phyloP scores from a whole-genome alignment of 2,888 invertebrate species.

The Eurytoma californica region DNA sequence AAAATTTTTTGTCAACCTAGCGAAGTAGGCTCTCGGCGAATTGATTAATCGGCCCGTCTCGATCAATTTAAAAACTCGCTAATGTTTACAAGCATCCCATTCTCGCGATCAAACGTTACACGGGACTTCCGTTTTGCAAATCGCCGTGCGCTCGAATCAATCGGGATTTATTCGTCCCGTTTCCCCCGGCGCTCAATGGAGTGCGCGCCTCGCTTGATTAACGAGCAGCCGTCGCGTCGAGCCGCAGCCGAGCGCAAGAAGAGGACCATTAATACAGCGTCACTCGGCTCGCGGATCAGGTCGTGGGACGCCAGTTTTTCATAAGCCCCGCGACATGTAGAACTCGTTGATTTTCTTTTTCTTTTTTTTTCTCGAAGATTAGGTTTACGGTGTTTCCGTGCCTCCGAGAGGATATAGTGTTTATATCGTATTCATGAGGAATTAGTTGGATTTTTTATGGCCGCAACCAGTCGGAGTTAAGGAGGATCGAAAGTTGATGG shows the following conservation, averaged over 20 bases:
- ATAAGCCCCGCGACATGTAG: background rate
- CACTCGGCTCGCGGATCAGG: background rate
- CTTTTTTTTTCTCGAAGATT: background rate
- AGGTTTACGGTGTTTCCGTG: too few species aligned
- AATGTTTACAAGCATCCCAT: background rate
- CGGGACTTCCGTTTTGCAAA: background rate
- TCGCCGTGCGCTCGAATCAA: slow-evolving; percentile 12
- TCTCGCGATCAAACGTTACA: background rate
- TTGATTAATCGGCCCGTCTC: background rate
- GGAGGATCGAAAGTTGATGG: too few species aligned
- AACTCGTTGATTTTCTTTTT: background rate
- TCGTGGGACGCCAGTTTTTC: background rate
- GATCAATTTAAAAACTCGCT: background rate
- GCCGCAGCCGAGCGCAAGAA: background rate
- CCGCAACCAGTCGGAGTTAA: too few species aligned
- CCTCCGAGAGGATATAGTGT: background rate
- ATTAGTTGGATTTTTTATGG: too few species aligned
- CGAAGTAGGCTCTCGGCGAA: background rate
- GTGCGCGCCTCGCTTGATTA: slow-evolving; percentile 16
- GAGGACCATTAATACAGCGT: slow-evolving; percentile 5
- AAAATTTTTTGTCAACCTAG: too few species aligned
- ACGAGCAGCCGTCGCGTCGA: background rate
- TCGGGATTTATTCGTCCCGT: slow-evolving; percentile 15
- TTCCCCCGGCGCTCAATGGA: background rate
- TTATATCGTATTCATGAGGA: background rate